phyloP scores from a whole-genome alignment of 2,888 invertebrate species.

The Cyrtodaria siliqua region DNA sequence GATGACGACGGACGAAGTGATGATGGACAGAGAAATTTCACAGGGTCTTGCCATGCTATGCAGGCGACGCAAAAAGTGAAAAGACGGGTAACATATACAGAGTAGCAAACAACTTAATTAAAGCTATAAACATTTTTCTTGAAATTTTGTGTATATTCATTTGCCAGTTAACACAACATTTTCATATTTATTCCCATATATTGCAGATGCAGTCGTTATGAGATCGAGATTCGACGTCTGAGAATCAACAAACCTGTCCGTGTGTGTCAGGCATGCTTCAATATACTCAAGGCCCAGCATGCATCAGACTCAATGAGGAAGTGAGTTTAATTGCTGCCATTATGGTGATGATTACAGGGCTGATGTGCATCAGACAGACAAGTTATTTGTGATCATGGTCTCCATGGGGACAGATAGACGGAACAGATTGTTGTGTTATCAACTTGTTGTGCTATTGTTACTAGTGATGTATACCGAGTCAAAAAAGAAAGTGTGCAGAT shows the following conservation, averaged over 20 bases:
- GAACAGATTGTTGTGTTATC: too few species aligned
- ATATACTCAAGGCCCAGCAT: constrained; percentile 81
- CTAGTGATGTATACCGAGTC: too few species aligned
- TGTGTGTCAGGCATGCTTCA: constrained; percentile 96
- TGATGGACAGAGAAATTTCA: too few species aligned
- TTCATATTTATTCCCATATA: constrained; percentile 4
- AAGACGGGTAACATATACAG: background rate
- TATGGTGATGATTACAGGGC: too few species aligned
- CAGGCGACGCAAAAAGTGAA: background rate
- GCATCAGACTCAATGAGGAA: constrained; percentile 57
- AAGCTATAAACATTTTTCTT: background rate
- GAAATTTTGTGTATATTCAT: background rate
- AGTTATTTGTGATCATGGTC: too few species aligned
- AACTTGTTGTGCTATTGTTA: too few species aligned
- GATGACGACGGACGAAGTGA: too few species aligned
- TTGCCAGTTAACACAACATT: background rate
- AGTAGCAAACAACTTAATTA: background rate
- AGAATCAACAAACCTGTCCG: constrained; percentile 97
- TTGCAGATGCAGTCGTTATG: constrained; percentile 95
- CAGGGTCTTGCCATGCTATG: too few species aligned
- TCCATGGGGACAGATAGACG: too few species aligned
- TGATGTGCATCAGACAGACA: too few species aligned
- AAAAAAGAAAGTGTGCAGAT: too few species aligned
- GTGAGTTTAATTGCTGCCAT: too few species aligned
- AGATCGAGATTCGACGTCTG: constrained; percentile 97